phyloP scores from a whole-genome alignment of 1,140 invertebrate species.

The Drosophila orena region DNA sequence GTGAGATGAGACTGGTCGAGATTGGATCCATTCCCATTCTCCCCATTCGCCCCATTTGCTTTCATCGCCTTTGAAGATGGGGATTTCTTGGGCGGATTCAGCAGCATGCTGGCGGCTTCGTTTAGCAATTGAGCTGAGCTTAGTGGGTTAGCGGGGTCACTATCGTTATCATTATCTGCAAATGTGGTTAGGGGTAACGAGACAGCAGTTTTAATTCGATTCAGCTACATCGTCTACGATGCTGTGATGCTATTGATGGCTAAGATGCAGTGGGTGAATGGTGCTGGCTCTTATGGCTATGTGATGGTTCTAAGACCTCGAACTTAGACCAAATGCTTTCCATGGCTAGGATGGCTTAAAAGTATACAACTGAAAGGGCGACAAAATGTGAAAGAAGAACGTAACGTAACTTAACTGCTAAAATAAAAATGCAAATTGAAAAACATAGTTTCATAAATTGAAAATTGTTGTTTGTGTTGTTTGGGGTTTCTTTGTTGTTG shows the following conservation, averaged over 20 bases:
- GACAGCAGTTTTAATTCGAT: conserved; percentile 31
- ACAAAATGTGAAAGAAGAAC: conserved; percentile 30
- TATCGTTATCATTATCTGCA: conserved; percentile 73
- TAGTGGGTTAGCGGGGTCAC: conserved; percentile 63
- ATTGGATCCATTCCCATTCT: not conserved
- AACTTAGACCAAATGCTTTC: conserved; percentile 3
- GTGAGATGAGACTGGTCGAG: conserved; percentile 33
- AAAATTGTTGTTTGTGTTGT: conserved; percentile 59
- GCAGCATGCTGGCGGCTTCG: conserved; percentile 45
- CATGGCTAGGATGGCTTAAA: conserved; percentile 48
- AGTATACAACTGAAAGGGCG: conserved; percentile 73
- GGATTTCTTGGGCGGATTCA: conserved; percentile 9
- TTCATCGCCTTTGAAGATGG: conserved; percentile 8
- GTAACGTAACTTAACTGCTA: conserved; percentile 56
- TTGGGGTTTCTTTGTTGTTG: conserved; percentile 34
- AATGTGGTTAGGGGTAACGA: conserved; percentile 62
- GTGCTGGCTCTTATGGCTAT: conserved; percentile 13
- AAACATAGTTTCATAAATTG: conserved; percentile 53
- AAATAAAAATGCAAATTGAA: conserved; percentile 78
- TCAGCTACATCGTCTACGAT: conserved; percentile 7
- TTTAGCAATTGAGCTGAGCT: conserved; percentile 65
- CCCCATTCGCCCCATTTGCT: not conserved
- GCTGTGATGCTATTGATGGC: conserved; percentile 24
- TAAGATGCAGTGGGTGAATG: conserved; percentile 15
- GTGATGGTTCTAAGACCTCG: conserved; percentile 16